A percentile compares a stretch with the other conserved stretches of the same genome.
These are phyloP conservation scores for Dynastes grantii DNA, from an alignment of 2,888 invertebrate genomes.

Conservation along the genomic window DNA sequence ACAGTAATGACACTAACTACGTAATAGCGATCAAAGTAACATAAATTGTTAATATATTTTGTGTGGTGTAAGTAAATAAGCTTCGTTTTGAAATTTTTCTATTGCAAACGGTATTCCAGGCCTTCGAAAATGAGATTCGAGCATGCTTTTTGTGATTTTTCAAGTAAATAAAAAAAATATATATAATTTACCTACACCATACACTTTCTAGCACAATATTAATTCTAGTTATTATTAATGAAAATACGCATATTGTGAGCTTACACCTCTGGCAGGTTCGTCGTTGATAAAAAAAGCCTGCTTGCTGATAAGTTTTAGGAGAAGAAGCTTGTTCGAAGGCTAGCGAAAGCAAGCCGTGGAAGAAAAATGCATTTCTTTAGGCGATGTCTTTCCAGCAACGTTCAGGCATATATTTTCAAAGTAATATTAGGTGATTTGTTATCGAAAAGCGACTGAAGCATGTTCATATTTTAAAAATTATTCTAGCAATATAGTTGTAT, in stretches of 20 bases:
- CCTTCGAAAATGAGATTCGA: background rate
- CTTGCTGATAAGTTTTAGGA: slow-evolving; percentile 30
- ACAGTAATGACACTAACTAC: slow-evolving; percentile 38
- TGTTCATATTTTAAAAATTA: slow-evolving; percentile 5
- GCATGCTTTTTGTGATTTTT: background rate
- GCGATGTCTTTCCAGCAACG: background rate
- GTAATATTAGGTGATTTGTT: slow-evolving; percentile 1
- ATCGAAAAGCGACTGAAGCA: slow-evolving; percentile 10
- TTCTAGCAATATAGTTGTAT: background rate
- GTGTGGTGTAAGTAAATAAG: slow-evolving; percentile 28
- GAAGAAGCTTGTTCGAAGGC: background rate
- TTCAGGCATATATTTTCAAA: slow-evolving; percentile 29
- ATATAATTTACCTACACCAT: slow-evolving; percentile 4
- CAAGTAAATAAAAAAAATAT: background rate
- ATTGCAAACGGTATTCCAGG: background rate
- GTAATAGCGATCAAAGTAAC: slow-evolving; percentile 35
- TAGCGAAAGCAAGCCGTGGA: background rate
- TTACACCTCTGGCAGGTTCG: slow-evolving; percentile 29
- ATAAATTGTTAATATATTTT: background rate
- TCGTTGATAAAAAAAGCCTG: slow-evolving; percentile 14
- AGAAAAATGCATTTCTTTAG: background rate
- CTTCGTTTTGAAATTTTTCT: no score
- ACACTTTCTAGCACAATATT: slow-evolving; percentile 40
- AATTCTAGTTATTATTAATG: slow-evolving; percentile 35
- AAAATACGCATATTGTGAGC: slow-evolving; percentile 22